phyloP scores from a whole-genome alignment of 2,797 vertebrate genomes.

The Protonibea diacanthus region DNA sequence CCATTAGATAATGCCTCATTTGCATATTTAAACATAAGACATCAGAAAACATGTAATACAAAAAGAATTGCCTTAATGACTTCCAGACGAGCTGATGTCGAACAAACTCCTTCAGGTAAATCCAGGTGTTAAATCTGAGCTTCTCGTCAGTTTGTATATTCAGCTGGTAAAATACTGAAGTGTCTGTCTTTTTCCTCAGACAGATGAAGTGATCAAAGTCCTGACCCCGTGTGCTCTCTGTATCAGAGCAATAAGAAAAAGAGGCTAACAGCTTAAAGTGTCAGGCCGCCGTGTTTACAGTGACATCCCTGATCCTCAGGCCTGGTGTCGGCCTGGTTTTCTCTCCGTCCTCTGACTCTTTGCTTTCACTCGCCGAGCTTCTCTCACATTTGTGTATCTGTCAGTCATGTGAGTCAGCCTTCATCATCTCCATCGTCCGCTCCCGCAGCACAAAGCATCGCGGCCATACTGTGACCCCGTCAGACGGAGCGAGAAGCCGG shows the following conservation, averaged over 20 bases:
- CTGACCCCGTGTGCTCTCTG: background rate
- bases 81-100: background rate
- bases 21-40: too few relatives aligned
- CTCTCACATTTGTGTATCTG: constrained; percentile 48
- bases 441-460: background rate
- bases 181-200: background rate
- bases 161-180: background rate
- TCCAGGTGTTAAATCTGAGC: background rate
- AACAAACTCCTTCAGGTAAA: too few relatives aligned
- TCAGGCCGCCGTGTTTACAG: constrained; percentile 19
- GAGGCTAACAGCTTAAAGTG: constrained; percentile 7
- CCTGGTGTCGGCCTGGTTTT: background rate
- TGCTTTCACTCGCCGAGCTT: background rate
- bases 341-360: background rate
- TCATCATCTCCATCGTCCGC: constrained; percentile 25
- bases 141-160: background rate
- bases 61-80: too few relatives aligned
- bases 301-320: constrained; percentile 8
- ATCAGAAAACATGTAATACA: too few relatives aligned
- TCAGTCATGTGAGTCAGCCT: constrained; percentile 44
- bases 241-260: background rate
- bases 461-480: constrained; percentile 8
- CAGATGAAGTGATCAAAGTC: constrained; percentile 1
- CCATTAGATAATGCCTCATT: too few relatives aligned
- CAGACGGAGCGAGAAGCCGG: background rate